These are phyloP conservation scores for Rhagonycha lutea DNA, from an alignment of 2,888 invertebrate species.

Conservation along the genomic window DNA sequence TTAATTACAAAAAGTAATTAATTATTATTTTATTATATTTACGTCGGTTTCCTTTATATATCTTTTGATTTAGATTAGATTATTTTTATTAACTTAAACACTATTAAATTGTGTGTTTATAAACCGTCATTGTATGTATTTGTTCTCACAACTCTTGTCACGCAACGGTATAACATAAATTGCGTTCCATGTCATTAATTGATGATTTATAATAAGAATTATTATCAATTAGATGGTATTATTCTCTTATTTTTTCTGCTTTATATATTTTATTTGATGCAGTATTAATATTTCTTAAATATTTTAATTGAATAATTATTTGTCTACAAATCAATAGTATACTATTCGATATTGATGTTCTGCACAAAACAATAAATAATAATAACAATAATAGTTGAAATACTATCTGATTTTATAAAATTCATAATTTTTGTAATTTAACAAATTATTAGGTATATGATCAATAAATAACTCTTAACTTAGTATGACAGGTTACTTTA, in stretches of 20 bases:
- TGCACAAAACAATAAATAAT: no score
- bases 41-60: not conserved
- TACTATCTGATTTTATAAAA: no score
- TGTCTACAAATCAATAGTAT: no score
- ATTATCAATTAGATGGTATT: not conserved
- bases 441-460: not conserved
- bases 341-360: no score
- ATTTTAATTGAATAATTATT: no score
- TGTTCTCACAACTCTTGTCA: conserved; percentile 4
- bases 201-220: not conserved
- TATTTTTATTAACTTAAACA: conserved; percentile 6
- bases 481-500: not conserved
- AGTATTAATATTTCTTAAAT: no score
- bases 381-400: no score
- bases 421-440: not conserved
- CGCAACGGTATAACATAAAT: conserved; percentile 1
- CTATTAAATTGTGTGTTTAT: conserved; percentile 13
- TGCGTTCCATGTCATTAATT: not conserved
- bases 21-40: not conserved
- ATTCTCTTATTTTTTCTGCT: not conserved
- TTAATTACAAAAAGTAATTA: not conserved
- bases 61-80: conserved; percentile 7
- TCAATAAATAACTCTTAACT: not conserved
- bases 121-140: conserved; percentile 5
- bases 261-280: not conserved